Evolutionary conservation across 2,113 vertebrate genomes (phyloP).

Genomic region (Baryphthengus martii): DNA sequence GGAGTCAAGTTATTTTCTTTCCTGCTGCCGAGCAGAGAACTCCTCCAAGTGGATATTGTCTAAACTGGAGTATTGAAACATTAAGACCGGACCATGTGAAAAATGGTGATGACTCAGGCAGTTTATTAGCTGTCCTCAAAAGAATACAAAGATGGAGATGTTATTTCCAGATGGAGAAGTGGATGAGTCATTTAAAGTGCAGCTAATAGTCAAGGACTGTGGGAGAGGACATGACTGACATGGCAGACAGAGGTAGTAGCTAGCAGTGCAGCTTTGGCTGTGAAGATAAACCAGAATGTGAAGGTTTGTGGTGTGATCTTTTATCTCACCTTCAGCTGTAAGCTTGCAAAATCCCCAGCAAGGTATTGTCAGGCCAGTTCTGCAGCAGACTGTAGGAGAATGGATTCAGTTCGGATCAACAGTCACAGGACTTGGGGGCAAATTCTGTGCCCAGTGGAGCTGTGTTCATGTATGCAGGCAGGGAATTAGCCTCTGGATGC

Average conservation of each 20-base stretch:
- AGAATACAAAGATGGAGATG: background rate
- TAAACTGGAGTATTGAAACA: constrained; percentile 12
- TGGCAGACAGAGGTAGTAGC: background rate
- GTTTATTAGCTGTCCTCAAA: background rate
- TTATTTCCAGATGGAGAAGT: background rate
- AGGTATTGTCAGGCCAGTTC: background rate
- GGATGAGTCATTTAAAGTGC: background rate
- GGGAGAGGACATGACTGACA: background rate
- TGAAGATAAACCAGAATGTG: background rate
- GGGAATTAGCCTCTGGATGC: background rate
- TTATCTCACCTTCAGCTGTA: background rate
- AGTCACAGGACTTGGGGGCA: background rate
- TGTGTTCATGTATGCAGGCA: background rate
- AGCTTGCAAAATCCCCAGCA: background rate
- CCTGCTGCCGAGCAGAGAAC: constrained; percentile 24
- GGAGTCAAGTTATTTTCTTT: constrained; percentile 43
- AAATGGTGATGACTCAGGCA: constrained; percentile 16
- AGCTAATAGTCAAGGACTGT: background rate
- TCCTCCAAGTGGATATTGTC: constrained; percentile 28
- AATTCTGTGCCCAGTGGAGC: background rate
- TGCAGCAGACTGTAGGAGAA: background rate
- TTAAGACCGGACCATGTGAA: background rate
- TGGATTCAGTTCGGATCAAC: background rate
- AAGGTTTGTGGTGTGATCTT: background rate
- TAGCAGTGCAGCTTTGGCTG: background rate